Base-by-base conservation (phyloP, 35 echinoderm and acorn worm genomes). In the Stichopus chloronotus region DNA sequence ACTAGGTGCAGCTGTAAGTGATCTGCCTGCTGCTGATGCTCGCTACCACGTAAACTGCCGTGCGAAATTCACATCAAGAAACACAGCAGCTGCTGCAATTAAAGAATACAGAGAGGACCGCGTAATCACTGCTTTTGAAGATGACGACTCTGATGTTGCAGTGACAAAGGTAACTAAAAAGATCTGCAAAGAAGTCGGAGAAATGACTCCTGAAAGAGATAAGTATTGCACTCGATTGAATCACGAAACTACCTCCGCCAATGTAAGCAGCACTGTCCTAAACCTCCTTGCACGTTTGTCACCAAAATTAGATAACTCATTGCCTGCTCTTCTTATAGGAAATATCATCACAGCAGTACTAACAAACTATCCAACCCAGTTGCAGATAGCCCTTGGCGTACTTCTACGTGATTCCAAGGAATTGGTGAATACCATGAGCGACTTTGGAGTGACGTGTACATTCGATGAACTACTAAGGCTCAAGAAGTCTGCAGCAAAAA, bases 21-120 rank as follows among this genome's bases (percentile, higher is more conserved):
- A 96, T 68, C 57, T 88, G 55, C 94, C 93, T 95, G 94, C 91
- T 93, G 94, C 94, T 12, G 94, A 95, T 93, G 94, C 94, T 11
- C 81, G 91, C 7, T 95, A 95, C 72, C 94, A 93, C 89, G 83
- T 61, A 63, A 91, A 88, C n/a, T 95, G 94, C 61, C 52, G 59
- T 11, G 4, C 43, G 2, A 85, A 56, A 76, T 95, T 93, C 55
- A 93, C 57, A 17, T 11, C 85, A 16, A 72, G 0, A 43, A 43
- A 43, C 30, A 43, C 30, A 43, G 3, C 30, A 43, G 1, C 3
- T 43, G 0, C 30, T 0, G 30, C 61, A 65, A 65, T 19, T 65
- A 11, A 79, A n/a, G 5, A 19, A 22, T 79, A 79, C 77, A 79
- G 14, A n/a, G 77, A 25, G 77, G 77, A 79, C 77, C 57, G 19